Evolutionary conservation across 2,888 invertebrate species (phyloP).

Genomic region (Aphodius sticticus): DNA sequence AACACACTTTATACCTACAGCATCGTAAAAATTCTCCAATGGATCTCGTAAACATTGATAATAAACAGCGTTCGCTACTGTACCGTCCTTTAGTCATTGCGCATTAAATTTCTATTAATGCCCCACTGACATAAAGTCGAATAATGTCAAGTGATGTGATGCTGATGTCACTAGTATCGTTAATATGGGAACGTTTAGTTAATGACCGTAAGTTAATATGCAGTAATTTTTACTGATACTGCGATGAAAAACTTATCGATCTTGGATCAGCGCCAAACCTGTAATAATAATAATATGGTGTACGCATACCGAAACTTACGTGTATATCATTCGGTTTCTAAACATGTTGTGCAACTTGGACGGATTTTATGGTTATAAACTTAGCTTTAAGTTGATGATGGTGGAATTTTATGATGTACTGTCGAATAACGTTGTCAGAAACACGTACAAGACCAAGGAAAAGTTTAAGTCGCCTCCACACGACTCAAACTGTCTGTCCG

Average conservation of each 20-base stretch:
- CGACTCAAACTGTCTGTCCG: too few relatives aligned
- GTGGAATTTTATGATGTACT: too few relatives aligned
- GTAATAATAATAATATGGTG: too few relatives aligned
- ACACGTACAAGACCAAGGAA: too few relatives aligned
- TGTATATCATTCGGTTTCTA: too few relatives aligned
- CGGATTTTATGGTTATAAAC: too few relatives aligned
- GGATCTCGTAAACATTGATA: not conserved
- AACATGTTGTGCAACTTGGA: too few relatives aligned
- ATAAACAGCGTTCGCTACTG: not conserved
- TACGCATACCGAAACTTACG: too few relatives aligned
- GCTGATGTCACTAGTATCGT: not conserved
- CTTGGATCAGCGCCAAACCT: not conserved
- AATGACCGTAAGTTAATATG: not conserved
- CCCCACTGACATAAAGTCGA: not conserved
- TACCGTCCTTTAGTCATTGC: not conserved
- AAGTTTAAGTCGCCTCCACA: too few relatives aligned
- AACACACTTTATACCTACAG: not conserved
- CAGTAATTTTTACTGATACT: not conserved
- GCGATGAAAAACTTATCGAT: not conserved
- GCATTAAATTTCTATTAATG: not conserved
- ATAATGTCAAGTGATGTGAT: not conserved
- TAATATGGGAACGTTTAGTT: too few relatives aligned
- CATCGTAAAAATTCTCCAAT: not conserved
- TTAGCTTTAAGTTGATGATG: too few relatives aligned
- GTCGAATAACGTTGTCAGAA: too few relatives aligned